Conservation (phyloP, 1,140 invertebrate species). For the Scaptodrosophila lebanonensis region DNA sequence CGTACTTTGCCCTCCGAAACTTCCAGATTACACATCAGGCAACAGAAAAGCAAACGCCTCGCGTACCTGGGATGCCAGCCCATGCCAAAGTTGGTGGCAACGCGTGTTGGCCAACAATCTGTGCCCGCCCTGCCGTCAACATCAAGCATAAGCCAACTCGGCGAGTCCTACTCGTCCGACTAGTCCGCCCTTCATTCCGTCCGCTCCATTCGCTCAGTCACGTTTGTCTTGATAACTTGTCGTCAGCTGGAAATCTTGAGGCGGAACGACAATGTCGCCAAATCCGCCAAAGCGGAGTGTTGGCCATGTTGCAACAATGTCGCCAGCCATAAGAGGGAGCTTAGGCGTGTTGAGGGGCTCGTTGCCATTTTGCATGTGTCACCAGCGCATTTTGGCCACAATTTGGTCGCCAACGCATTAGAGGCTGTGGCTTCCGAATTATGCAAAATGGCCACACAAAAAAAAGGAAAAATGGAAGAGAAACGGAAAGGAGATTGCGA, state of each 20-base stretch:
- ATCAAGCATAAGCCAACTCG: too few relatives aligned
- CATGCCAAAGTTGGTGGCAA: too few relatives aligned
- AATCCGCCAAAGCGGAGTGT: slow-evolving; percentile 61
- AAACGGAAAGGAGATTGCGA: too few relatives aligned
- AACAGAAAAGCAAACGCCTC: too few relatives aligned
- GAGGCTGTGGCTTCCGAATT: slow-evolving; percentile 41
- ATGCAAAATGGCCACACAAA: slow-evolving; percentile 19
- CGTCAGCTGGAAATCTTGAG: slow-evolving; percentile 69
- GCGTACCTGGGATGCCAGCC: too few relatives aligned
- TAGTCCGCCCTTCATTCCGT: too few relatives aligned
- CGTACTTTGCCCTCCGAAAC: too few relatives aligned
- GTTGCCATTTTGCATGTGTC: slow-evolving; percentile 32
- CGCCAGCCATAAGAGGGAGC: slow-evolving; percentile 57
- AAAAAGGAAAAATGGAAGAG: too few relatives aligned
- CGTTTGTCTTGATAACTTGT: slow-evolving; percentile 74
- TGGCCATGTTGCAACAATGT: slow-evolving; percentile 43
- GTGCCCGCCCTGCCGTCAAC: too few relatives aligned
- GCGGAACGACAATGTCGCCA: slow-evolving; percentile 62
- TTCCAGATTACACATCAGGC: too few relatives aligned
- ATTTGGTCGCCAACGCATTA: slow-evolving; percentile 42
- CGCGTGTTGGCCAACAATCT: too few relatives aligned
- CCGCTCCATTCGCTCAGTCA: slow-evolving; percentile 67
- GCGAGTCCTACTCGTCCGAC: too few relatives aligned
- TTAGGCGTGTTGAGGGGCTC: slow-evolving; percentile 52
- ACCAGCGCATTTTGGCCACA: slow-evolving; percentile 42